Evolutionary conservation across 2,888 invertebrate species (phyloP), one percentile per base, ranked within the genome.

Genomic region (Emesis russula): DNA sequence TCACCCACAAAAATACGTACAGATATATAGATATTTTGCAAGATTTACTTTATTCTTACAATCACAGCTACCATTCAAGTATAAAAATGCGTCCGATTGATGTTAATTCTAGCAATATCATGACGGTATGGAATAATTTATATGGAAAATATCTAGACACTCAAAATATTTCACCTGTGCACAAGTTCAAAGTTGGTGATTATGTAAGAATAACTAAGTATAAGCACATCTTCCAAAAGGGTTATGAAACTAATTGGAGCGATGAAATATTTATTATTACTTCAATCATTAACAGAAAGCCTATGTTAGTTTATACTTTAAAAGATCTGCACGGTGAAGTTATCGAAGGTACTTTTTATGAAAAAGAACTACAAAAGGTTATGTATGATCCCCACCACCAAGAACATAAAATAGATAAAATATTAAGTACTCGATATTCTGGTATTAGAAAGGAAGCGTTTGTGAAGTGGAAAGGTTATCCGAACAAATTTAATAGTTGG

Each of bases 211-310:
- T 94, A 48, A 94, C 94, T 7, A 95, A 94, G 83, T 88, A 90
- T 81, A 94, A 94, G 88, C 94, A 95, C 9, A 9, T 41, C 7
- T 41, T 41, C 11, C 41, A 93, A 90, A 95, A 95, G 81, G 92
- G 94, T 5, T 95, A 94, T 85, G 93, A 94, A 90, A 84, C 94
- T 7, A 94, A 95, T 68, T 95, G 94, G 95, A 95, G 94, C 88
- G 94, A 94, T 90, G 93, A 95, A 92, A 92, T 95, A 66, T 95
- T 95, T 84, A 63, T 82, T 6, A 76, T 90, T n/a, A 31, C 85
- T 18, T 79, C 87, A 7, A 31, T 92, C 11, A 88, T 92, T 73
- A 68, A 86, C 9, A 71, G 93, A 68, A 87, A 86, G 2, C 90
- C 92, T 1, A 82, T 82, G 81, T 18, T 90, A 9, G 93, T 66